Base-by-base conservation (phyloP, 2,888 invertebrate genomes). In the Lordiphosa andalusiaca region DNA sequence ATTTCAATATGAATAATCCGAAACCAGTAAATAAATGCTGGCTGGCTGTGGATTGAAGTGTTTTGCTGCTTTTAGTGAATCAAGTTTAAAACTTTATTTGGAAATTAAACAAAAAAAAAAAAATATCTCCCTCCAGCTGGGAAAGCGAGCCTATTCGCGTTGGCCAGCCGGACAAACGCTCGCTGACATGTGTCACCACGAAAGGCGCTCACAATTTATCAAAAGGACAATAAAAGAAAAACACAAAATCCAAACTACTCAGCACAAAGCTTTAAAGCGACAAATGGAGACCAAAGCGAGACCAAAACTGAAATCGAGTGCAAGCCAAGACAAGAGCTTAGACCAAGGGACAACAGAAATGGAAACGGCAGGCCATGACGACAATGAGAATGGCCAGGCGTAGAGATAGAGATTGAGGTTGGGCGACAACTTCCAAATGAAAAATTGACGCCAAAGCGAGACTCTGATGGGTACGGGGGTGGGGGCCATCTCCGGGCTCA, bases 181-280 rank as follows among this genome's bases (percentile, higher is more conserved):
- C 66, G 73, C 84, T 83, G 84, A 84, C 84, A 84, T 78, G 69
- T 84, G 84, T 84, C 84, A 84, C 67, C 83, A 81, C 66, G 74
- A 69, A 69, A 72, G 67, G 73, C 68, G 66, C 69, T 16, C 16
- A 78, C 85, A 85, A 85, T 84, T 83, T 83, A 83, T 84, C 84
- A 84, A 76, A 64, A 71, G 65, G 52, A 62, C 58, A 71, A 59
- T 13, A 16, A 30, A 12, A 30, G 21, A 56, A 16, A 16, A 16
- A 16, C 16, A 16, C 16, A 16, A 16, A 16, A 16, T 16, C 16
- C 16, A 16, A 49, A 58, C 69, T 71, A 71, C 57, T 54, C 46
- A 30, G 57, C 35, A 54, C 42, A 67, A 67, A 53, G 68, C 64
- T 59, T 71, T 64, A 65, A 80, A 59, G 53, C 53, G 47, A 49